phyloP scores from a whole-genome alignment of 2,888 invertebrate species.

The Himalopsyche tibetana region DNA sequence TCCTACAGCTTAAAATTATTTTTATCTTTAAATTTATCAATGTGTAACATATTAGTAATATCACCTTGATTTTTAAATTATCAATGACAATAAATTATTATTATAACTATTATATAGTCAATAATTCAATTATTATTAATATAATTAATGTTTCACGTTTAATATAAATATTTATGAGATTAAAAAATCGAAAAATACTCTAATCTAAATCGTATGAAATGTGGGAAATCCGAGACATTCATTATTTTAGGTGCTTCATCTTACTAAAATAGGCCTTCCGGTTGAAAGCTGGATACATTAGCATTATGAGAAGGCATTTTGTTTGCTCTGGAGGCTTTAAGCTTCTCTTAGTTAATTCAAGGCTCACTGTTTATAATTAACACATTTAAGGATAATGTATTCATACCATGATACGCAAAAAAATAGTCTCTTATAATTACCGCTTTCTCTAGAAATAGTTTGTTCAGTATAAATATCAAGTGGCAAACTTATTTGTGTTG shows the following conservation, averaged over 20 bases:
- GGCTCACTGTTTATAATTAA: constrained; percentile 30
- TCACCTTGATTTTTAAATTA: no score
- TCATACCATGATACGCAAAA: constrained; percentile 2
- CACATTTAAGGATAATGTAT: constrained; percentile 5
- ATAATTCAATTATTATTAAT: no score
- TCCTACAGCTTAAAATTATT: no score
- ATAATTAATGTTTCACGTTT: no score
- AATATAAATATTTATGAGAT: no score
- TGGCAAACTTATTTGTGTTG: no score
- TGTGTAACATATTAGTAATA: no score
- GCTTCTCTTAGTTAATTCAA: constrained; percentile 3
- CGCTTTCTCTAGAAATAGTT: neutral
- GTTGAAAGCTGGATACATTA: constrained; percentile 15
- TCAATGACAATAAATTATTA: no score
- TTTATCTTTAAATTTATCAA: no score
- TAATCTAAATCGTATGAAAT: neutral
- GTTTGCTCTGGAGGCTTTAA: constrained; percentile 4
- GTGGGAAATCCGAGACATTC: neutral
- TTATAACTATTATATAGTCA: no score
- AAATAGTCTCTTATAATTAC: neutral
- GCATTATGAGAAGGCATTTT: constrained; percentile 34
- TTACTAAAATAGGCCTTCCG: constrained; percentile 34
- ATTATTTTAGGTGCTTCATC: constrained; percentile 8
- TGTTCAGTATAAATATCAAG: neutral
- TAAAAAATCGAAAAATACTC: neutral